Evolutionary conservation across 1,140 invertebrate genomes (phyloP), one percentile per base, ranked within the genome.

Genomic region (Vollenhovia emeryi): DNA sequence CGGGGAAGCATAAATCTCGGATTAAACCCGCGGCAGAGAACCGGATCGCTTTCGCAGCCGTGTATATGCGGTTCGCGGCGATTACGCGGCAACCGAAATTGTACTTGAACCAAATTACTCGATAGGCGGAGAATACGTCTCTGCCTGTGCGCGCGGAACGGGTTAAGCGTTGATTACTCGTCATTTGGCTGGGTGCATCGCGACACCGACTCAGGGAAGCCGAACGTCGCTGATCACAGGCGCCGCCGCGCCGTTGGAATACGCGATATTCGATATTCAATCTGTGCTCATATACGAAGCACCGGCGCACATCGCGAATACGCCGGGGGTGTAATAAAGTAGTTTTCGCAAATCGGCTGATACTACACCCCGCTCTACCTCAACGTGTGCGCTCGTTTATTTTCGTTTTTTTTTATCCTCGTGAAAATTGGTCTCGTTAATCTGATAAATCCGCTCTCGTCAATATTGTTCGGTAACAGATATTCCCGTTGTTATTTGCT

Each of bases 111-210:
- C 78, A 64, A 74, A 88, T 88, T 84, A 87, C 18, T 45, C 50
- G 73, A 69, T 79, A 79, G 68, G 80, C 45, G 36, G 69, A 55
- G 71, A 82, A 88, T 76, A 36, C 43, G 21, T 74, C 52, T 74
- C 59, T 48, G 64, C 59, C 57, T 60, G 27, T 48, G 43, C 40
- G 64, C 48, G 68, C 74, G 57, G 87, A 85, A 74, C 45, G 55
- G 86, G 55, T 88, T 89, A 88, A 24, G 71, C 55, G 60, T 45
- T 86, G 73, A 88, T 89, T 82, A 86, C 83, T 84, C 83, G 64
- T 86, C 83, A 86, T 86, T 88, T 52, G 76, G 64, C 55, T 76
- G 76, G 40, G 30, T n/a, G 18, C 50, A 33, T 40, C 21, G 55
- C 43, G 30, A 43, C 21, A 27, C 52, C 80, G 73, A 55, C 52